Base-by-base conservation (phyloP, 1,140 invertebrate species). In the Metaphire vulgaris region DNA sequence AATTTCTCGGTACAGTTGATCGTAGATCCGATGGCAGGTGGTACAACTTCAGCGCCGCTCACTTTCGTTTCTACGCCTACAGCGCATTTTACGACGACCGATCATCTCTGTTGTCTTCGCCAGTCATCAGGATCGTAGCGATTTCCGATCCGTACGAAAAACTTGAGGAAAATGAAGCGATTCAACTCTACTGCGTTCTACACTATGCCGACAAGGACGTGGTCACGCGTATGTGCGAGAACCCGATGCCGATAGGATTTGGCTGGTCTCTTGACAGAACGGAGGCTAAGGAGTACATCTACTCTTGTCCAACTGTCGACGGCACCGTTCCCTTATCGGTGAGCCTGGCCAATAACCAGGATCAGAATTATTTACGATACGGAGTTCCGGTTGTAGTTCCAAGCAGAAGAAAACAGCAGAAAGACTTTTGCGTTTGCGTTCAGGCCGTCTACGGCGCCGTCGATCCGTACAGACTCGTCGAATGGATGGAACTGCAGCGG, bases 401-500 rank as follows among this genome's bases (percentile, higher is more conserved):
- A 69, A 26, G 26, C 14, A 69, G 26, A 69, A 6, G 6, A 26
- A 26, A 26, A 12, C 2, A 30, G 30, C 64, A 29, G 64, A 75
- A 67, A 14, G 68, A 70, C 14, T 76, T 76, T 32, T 67, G 68
- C 41, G 41, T 56, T 21, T 56, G 75, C 32, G 31, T 76, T 33
- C 34, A 67, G 1, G 69, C 70, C 15, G 68, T 41, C n/a, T 76
- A 76, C 26, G 70, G 75, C 68, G 1, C 33, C 21, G 33, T 64
- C 1, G 75, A 76, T 33, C 75, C 75, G n/a, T 70, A 41, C 16
- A 21, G 75, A 15, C 28, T 76, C 33, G 68, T 76, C 0, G 75
- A 76, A 29, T 76, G 75, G 75, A 72, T 76, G 75, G 75, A 76
- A 33, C 28, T 76, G 28, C 75, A 76, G 0, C 21, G 34, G 30